phyloP scores from a whole-genome alignment of 2,113 vertebrate species.

The Tyrannus savana region DNA sequence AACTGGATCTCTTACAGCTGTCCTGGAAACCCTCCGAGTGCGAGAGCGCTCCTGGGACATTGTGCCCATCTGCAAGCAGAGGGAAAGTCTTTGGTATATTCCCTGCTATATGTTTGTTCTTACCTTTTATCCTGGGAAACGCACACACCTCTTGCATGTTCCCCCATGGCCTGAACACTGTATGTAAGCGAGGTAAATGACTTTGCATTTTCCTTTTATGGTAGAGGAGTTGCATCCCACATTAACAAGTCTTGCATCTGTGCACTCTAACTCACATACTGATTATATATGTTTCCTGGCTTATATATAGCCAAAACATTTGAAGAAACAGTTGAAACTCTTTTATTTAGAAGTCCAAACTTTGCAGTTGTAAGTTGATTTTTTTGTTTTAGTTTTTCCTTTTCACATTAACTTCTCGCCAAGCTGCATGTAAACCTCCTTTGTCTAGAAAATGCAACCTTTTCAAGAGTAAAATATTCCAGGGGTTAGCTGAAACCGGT shows the following conservation, averaged over 20 bases:
- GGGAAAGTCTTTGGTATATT: not conserved
- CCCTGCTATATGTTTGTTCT: not conserved
- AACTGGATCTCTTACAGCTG: not conserved
- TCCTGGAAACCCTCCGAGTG: not conserved
- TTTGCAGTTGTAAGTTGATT: constrained; percentile 75
- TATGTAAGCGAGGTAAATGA: not conserved
- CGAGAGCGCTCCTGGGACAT: not conserved
- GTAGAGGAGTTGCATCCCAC: not conserved
- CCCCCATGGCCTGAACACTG: not conserved
- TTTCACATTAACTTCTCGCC: constrained; percentile 37
- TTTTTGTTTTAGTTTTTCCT: constrained; percentile 41
- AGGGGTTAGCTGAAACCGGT: not conserved
- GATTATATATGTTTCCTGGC: constrained; percentile 29
- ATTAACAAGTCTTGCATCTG: not conserved
- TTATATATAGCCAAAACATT: constrained; percentile 49
- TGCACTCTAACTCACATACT: not conserved
- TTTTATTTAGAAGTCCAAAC: constrained; percentile 78
- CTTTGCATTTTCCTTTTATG: not conserved
- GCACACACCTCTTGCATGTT: not conserved
- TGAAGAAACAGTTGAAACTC: constrained; percentile 70
- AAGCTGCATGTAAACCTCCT: constrained; percentile 51
- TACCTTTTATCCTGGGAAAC: not conserved
- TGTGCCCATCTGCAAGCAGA: not conserved
- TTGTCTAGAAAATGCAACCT: constrained; percentile 36
- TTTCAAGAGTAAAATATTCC: constrained; percentile 33